Base-by-base conservation (phyloP, 2,113 vertebrate genomes). In the Nesogale talazaci region DNA sequence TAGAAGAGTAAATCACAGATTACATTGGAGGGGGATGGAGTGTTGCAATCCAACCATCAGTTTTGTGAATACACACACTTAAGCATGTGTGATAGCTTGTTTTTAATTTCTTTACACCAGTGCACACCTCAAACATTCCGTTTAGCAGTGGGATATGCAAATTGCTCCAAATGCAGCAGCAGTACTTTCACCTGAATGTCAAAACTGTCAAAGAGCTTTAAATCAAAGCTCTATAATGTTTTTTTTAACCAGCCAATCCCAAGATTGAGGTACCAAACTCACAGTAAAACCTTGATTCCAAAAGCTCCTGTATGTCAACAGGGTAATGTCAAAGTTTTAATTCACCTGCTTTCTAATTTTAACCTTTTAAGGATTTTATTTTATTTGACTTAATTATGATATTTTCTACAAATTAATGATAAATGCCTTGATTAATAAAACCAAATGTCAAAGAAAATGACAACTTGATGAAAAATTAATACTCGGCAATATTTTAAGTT, bases 81-180 rank as follows among this genome's bases (percentile, higher is more conserved):
- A 96, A 95, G 89, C 93, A 86, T 97, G 79, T 96, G 79, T 96
- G 96, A 95, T 97, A 94, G 95, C 95, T 95, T 97, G 96, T 97
- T 97, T 98, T 95, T 96, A 97, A 97, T 98, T 98, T 98, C 94
- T 97, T 97, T 97, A 97, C 94, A 93, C 94, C 95, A 95, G 90
- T 97, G 94, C 92, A 95, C 82, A 97, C 96, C 95, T 97, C 96
- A 97, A 95, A 97, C 92, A 94, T 98, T 98, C 95, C 88, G 22
- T 97, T 97, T 97, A 97, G 89, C 96, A 93, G 96, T 97, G 97
- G 97, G 96, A 97, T 97, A 97, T 97, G 96, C 97, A 97, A 96
- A 98, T 97, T 96, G 78, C 96, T 97, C 95, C 97, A 97, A 97
- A 97, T 96, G 95, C 92, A 97, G 93, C 91, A 97, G 96, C 88